Percentiles rank a stretch among this genome's conserved stretches.
These are phyloP conservation scores for Cyrtonyx montezumae DNA, from an alignment of 2,113 vertebrate genomes.

Conservation along the genomic window DNA sequence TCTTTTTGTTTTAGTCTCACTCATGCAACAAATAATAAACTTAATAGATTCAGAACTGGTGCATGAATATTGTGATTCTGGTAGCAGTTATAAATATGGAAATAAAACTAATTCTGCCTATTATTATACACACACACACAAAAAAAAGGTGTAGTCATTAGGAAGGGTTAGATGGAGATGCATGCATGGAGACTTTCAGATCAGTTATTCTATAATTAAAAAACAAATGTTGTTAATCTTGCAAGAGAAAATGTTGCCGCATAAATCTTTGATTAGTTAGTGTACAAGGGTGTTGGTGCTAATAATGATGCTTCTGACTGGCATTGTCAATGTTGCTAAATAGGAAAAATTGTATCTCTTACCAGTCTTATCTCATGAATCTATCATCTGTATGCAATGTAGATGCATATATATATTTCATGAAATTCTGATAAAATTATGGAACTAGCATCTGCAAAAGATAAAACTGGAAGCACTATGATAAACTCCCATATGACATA, in stretches of 20 bases:
- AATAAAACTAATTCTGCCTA: background rate
- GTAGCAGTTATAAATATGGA: background rate
- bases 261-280: background rate
- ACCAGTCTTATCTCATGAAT: background rate
- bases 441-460: background rate
- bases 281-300: background rate
- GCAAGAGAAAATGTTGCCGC: background rate
- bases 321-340: background rate
- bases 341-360: background rate
- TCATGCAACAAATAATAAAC: background rate
- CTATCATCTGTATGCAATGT: background rate
- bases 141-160: background rate
- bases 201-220: background rate
- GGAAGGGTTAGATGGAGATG: background rate
- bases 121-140: background rate
- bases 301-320: background rate
- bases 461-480: background rate
- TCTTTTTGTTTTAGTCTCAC: background rate
- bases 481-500: background rate
- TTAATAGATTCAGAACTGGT: background rate
- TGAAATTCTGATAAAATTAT: background rate
- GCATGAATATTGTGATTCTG: background rate
- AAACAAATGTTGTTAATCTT: background rate
- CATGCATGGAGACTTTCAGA: background rate
- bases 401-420: background rate